These are phyloP conservation scores for Tachysurus vachellii DNA, from an alignment of 2,113 vertebrate genomes.

Conservation along the genomic window DNA sequence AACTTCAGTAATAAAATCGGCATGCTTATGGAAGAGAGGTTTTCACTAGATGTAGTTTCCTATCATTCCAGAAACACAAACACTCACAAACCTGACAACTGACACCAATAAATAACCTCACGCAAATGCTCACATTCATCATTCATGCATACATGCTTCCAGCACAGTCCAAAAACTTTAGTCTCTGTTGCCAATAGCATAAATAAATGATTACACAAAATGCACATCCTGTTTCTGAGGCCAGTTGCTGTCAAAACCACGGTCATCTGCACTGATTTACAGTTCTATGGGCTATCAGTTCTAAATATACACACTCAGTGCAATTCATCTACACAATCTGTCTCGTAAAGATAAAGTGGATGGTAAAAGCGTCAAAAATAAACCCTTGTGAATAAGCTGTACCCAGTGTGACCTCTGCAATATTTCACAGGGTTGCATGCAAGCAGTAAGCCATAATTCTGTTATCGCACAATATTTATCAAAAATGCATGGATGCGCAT, in stretches of 20 bases:
- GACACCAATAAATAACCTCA: conserved; percentile 7
- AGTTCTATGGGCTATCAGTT: conserved; percentile 46
- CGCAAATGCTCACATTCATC: background rate
- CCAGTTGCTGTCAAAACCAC: conserved; percentile 38
- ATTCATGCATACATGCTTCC: conserved; percentile 6
- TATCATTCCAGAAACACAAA: conserved; percentile 32
- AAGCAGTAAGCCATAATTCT: conserved; percentile 30
- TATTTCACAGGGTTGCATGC: conserved; percentile 8
- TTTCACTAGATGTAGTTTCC: background rate
- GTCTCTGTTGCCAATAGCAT: conserved; percentile 20
- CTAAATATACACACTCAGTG: conserved; percentile 55
- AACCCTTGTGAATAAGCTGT: conserved; percentile 49
- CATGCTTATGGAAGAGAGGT: background rate
- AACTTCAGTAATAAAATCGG: background rate
- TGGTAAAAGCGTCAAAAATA: conserved; percentile 51
- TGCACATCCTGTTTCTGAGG: conserved; percentile 57
- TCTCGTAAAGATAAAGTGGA: conserved; percentile 54
- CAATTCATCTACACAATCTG: conserved; percentile 51
- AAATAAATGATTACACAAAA: conserved; percentile 49
- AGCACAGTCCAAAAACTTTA: conserved; percentile 43
- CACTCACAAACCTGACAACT: background rate
- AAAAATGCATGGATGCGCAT: background rate
- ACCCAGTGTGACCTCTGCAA: conserved; percentile 36
- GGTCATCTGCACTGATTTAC: conserved; percentile 58
- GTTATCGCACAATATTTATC: conserved; percentile 26